Evolutionary conservation across 2,797 vertebrate genomes (phyloP).

Genomic region (Phataginus tricuspis): DNA sequence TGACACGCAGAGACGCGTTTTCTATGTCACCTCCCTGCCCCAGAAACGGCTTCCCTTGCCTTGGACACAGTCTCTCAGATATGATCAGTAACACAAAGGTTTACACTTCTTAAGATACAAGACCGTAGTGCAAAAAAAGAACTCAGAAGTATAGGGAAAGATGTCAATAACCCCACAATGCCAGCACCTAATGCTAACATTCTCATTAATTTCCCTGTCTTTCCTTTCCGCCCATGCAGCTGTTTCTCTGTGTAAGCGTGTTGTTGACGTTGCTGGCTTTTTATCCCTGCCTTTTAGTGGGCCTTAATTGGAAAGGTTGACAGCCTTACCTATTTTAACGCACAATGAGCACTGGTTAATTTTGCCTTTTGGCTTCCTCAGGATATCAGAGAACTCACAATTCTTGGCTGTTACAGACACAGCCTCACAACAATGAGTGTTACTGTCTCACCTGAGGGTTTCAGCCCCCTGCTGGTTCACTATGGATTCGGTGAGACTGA

Average conservation of each 20-base stretch:
- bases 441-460: no score
- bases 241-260: background rate
- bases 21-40: background rate
- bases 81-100: background rate
- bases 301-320: background rate
- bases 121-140: background rate
- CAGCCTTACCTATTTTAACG: background rate
- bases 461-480: no score
- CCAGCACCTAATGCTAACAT: background rate
- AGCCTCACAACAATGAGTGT: fast-evolving
- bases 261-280: background rate
- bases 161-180: background rate
- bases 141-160: background rate
- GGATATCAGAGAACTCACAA: background rate
- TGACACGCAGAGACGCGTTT: no score
- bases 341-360: background rate
- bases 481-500: no score
- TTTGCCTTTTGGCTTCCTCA: background rate
- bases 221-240: background rate
- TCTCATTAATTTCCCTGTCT: background rate
- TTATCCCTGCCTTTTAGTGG: background rate
- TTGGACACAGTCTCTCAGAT: background rate
- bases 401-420: background rate
- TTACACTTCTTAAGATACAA: background rate
- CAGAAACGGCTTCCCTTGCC: background rate